Evolutionary conservation across 2,888 invertebrate genomes (phyloP), one percentile per base, ranked within the genome.

Genomic region (Papilio elwesi): DNA sequence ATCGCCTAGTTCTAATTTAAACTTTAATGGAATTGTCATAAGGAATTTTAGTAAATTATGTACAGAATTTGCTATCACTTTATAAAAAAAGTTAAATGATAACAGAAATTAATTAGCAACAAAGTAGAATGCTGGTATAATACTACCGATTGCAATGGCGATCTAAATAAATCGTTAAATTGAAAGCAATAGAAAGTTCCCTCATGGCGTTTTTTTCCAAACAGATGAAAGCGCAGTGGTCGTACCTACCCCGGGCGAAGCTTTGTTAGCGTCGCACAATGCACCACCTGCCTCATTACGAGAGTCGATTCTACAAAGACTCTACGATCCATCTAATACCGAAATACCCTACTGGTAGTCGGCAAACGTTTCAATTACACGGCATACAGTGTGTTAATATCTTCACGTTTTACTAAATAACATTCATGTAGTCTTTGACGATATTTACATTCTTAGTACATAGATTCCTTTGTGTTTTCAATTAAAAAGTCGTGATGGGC

Each of bases 201-300:
- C 13, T 51, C 47, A 52, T 64, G 38, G 48, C 59, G 38, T 55
- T 26, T 64, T 70, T 38, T 47, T 64, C 57, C 38, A 12, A 70
- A 65, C 55, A 43, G 63, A 64, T 71, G 38, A 66, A 66, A 71
- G 67, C 66, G 59, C 51, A 52, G 49, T 59, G 51, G 66, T 55
- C 65, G 64, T 68, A 75, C 75, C 84, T 83, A 85, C 88, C 88
- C 90, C 83, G 79, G 36, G 69, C 71, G 63, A 75, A 75, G 81
- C 78, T 90, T 92, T 92, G 92, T 92, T 86, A 82, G 76, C 72
- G 76, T 77, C 78, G 79, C 82, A 85, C 86, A 92, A 89, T 90
- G 90, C 80, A 84, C 90, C 92, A 93, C 92, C 92, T 91, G 91
- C 90, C 90, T 91, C 90, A 89, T 91, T 92, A 92, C 84, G 80